Evolutionary conservation across 2,113 vertebrate genomes (phyloP).

Genomic region (Onychostruthus taczanowskii): DNA sequence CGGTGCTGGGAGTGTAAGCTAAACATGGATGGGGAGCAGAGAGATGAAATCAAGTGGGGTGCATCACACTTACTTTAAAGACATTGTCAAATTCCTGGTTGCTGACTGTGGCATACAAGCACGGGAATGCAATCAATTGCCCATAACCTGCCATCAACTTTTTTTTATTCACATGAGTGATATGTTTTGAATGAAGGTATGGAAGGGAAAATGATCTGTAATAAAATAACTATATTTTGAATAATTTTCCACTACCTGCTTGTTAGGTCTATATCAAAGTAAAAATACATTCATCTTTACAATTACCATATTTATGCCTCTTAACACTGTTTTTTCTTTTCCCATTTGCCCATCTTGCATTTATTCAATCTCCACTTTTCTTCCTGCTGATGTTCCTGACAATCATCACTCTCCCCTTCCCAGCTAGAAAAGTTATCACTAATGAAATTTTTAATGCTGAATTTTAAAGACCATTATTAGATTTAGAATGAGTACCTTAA

Average conservation of each 20-base stretch:
- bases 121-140: not conserved
- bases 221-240: constrained; percentile 34
- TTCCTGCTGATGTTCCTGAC: constrained; percentile 27
- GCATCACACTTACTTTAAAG: not conserved
- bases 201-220: not conserved
- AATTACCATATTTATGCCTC: constrained; percentile 53
- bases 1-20: fast-evolving
- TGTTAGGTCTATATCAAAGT: not conserved
- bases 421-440: constrained; percentile 4
- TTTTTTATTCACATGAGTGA: not conserved
- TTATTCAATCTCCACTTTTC: constrained; percentile 21
- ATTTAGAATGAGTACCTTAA: not conserved
- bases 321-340: constrained; percentile 24
- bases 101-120: not conserved
- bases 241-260: constrained; percentile 11
- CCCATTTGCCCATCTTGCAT: constrained; percentile 22
- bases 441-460: constrained; percentile 3
- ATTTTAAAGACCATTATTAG: constrained; percentile 36
- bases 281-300: constrained; percentile 44
- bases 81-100: not conserved
- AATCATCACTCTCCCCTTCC: constrained; percentile 26
- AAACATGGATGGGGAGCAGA: not conserved
- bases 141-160: not conserved
- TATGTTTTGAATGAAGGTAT: constrained; percentile 27
- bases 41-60: not conserved